Conservation (phyloP, 2,888 invertebrate species). For the Drosophila yooni region DNA sequence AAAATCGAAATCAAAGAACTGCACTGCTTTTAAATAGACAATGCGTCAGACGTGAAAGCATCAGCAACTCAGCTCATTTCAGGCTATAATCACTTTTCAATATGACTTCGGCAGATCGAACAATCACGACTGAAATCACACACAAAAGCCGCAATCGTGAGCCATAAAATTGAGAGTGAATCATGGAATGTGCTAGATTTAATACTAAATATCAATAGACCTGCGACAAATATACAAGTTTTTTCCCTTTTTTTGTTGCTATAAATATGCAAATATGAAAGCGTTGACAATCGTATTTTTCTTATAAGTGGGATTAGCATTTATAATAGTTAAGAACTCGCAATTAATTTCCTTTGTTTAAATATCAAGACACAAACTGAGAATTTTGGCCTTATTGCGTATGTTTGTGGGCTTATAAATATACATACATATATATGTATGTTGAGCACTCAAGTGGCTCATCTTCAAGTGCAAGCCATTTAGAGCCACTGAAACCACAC, state of each 20-base stretch:
- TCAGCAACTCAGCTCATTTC: neutral
- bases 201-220: neutral
- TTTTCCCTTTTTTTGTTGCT: neutral
- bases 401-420: neutral
- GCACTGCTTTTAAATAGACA: neutral
- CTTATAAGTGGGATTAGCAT: neutral
- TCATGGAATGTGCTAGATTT: constrained; percentile 9
- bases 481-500: constrained; percentile 20
- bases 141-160: constrained; percentile 6
- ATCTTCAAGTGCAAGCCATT: constrained; percentile 22
- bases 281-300: neutral
- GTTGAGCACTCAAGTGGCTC: constrained; percentile 15
- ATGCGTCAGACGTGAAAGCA: constrained; percentile 21
- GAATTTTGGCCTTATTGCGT: neutral
- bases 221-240: neutral
- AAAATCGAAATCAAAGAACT: neutral
- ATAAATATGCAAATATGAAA: neutral
- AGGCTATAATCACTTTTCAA: neutral
- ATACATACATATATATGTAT: too few species aligned
- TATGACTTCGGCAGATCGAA: neutral
- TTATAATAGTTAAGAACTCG: neutral
- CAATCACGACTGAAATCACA: constrained; percentile 2
- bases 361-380: neutral
- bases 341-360: neutral
- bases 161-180: constrained; percentile 10